These are phyloP conservation scores for Myxocyprinus asiaticus DNA, from an alignment of 2,113 vertebrate species.

Conservation along the genomic window DNA sequence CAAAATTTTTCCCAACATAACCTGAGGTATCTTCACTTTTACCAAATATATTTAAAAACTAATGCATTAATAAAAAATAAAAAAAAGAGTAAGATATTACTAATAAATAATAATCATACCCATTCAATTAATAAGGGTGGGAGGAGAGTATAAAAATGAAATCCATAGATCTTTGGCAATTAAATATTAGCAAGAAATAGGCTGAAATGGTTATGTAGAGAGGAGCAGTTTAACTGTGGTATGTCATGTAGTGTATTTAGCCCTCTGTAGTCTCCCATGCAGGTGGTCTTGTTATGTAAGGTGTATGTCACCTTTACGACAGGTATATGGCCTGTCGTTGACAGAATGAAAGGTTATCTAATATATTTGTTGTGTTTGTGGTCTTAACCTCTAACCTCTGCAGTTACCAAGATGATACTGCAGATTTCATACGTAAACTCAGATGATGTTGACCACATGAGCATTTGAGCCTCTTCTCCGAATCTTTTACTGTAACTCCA, in stretches of 20 bases:
- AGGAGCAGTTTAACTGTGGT: neutral
- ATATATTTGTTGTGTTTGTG: conserved; percentile 66
- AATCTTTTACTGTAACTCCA: too few species aligned
- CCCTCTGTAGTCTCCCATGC: conserved; percentile 55
- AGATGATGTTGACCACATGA: neutral
- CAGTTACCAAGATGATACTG: conserved; percentile 70
- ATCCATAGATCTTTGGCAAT: neutral
- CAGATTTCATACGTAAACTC: conserved; percentile 64
- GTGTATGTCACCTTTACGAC: conserved; percentile 33
- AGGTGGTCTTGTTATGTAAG: conserved; percentile 66
- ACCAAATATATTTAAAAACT: neutral
- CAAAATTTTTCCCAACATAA: neutral
- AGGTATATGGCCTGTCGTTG: conserved; percentile 75
- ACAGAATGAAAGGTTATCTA: conserved; percentile 76
- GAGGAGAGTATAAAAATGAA: neutral
- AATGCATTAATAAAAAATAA: neutral
- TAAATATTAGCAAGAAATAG: neutral
- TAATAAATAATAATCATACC: neutral
- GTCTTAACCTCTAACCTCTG: conserved; percentile 71
- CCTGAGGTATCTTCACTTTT: neutral
- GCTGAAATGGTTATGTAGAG: neutral
- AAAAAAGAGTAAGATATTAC: neutral
- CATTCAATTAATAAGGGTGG: neutral
- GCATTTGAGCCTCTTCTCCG: neutral
- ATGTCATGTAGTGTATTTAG: neutral